Percentiles rank a stretch among this genome's conserved stretches.
phyloP scores from a whole-genome alignment of 1,140 invertebrate species.

The Ostrea edulis region DNA sequence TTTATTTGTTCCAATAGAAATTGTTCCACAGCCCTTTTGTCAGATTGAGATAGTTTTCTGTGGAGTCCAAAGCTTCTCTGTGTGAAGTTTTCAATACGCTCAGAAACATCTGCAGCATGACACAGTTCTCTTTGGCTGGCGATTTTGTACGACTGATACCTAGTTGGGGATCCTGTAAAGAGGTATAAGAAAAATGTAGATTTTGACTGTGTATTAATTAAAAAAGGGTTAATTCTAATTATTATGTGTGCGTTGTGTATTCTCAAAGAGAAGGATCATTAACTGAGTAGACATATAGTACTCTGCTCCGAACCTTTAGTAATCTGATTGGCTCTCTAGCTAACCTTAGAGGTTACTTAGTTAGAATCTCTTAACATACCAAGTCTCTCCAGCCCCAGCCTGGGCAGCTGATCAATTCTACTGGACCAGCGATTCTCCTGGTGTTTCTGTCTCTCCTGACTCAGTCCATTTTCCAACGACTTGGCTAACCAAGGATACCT shows the following conservation, averaged over 20 bases:
- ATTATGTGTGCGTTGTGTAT: no score
- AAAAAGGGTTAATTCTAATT: no score
- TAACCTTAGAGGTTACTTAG: no score
- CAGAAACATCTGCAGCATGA: background rate
- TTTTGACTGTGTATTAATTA: background rate
- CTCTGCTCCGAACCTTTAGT: no score
- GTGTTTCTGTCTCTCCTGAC: slow-evolving; percentile 54
- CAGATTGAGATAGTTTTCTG: slow-evolving; percentile 52
- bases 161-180: background rate
- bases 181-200: background rate
- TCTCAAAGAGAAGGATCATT: no score
- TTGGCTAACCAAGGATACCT: slow-evolving; percentile 64
- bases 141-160: slow-evolving; percentile 24
- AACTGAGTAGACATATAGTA: no score
- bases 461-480: slow-evolving; percentile 54
- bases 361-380: background rate
- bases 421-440: slow-evolving; percentile 22
- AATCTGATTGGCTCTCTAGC: no score
- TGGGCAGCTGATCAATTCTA: background rate
- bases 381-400: background rate
- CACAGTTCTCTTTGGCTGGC: slow-evolving; percentile 23
- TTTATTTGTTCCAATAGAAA: slow-evolving; percentile 51
- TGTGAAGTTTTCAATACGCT: slow-evolving; percentile 38
- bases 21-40: slow-evolving; percentile 51
- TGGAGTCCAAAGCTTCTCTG: slow-evolving; percentile 49